These are phyloP conservation scores for Myiagra hebetior DNA, from an alignment of 2,113 vertebrate species.

Conservation along the genomic window DNA sequence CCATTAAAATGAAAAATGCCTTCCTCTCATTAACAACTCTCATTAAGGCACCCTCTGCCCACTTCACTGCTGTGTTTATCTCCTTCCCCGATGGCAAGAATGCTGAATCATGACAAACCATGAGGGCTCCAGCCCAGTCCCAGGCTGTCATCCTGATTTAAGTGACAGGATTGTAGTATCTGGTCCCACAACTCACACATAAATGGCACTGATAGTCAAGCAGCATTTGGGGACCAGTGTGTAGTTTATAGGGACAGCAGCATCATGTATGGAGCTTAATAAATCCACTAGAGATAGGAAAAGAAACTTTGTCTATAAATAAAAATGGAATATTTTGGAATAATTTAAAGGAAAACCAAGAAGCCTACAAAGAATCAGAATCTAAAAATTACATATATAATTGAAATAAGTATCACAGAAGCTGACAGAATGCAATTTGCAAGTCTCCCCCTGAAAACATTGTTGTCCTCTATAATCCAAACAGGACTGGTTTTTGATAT, in stretches of 20 bases:
- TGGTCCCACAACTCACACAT: constrained; percentile 9
- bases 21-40: not conserved
- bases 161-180: not conserved
- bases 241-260: not conserved
- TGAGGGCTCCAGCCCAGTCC: not conserved
- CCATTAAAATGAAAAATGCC: not conserved
- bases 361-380: not conserved
- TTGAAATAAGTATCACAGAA: not conserved
- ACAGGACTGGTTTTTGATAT: not conserved
- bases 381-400: not conserved
- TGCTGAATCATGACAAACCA: not conserved
- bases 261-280: not conserved
- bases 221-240: not conserved
- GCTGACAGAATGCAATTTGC: not conserved
- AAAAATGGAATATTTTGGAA: not conserved
- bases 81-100: not conserved
- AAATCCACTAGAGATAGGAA: not conserved
- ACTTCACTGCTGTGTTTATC: not conserved
- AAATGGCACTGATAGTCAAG: not conserved
- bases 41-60: not conserved
- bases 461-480: not conserved
- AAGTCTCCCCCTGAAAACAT: not conserved
- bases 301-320: not conserved
- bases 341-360: not conserved
- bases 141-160: not conserved